These are phyloP conservation scores for Amblyjoppa fuscipennis DNA, from an alignment of 2,888 invertebrate genomes.

Conservation along the genomic window DNA sequence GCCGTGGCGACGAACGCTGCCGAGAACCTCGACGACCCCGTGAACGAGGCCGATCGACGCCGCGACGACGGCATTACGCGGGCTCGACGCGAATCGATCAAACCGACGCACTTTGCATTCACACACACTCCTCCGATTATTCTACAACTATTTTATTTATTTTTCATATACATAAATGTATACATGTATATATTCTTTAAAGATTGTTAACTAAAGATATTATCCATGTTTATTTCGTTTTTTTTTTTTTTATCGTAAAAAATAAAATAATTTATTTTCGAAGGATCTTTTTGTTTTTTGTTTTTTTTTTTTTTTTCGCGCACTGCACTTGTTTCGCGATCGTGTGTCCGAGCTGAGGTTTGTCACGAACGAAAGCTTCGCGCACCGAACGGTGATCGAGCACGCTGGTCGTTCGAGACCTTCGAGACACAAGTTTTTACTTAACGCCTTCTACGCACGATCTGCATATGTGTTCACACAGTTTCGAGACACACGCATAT, in stretches of 20 bases:
- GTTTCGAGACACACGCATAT: too few relatives aligned
- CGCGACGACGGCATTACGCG: constrained; percentile 44
- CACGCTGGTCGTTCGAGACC: constrained; percentile 2
- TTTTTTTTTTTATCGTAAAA: neutral
- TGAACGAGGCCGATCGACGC: constrained; percentile 29
- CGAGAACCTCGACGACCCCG: constrained; percentile 41
- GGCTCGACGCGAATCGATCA: constrained; percentile 17
- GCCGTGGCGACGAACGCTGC: constrained; percentile 14
- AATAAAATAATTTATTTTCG: neutral
- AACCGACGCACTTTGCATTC: constrained; percentile 31
- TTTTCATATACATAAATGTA: neutral
- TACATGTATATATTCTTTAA: neutral
- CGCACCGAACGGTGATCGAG: neutral
- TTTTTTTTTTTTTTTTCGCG: neutral
- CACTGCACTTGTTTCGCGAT: constrained; percentile 2
- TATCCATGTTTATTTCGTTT: neutral
- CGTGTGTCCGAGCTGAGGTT: neutral
- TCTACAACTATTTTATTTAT: neutral
- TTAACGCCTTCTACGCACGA: neutral
- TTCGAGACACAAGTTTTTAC: constrained; percentile 10
- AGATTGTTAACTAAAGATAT: neutral
- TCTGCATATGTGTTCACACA: neutral
- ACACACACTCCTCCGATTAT: constrained; percentile 8
- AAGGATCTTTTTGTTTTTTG: neutral
- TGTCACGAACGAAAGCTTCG: neutral